Evolutionary conservation across 2,797 vertebrate genomes (phyloP), one percentile per base, ranked within the genome.

Genomic region (Scyliorhinus canicula): DNA sequence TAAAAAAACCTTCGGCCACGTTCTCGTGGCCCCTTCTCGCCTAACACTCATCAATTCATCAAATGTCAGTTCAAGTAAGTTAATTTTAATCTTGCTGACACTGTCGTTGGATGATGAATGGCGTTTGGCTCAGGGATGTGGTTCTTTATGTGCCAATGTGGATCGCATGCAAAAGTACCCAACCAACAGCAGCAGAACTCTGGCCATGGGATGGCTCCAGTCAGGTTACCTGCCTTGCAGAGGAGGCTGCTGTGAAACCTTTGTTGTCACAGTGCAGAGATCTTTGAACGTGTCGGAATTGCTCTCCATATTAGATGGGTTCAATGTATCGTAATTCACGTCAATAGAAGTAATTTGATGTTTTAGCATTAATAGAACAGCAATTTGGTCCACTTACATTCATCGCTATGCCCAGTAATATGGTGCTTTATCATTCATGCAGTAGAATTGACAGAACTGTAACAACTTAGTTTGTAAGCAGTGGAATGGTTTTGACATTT

Each of bases 1-100:
- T 82, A 82, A 47, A 5, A 77, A 82, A 95, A 96, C 96, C 96
- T 96, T 95, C 95, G 96, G 96, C 67, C 95, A 93, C 94, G 95
- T 91, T 52, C 44, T 6, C 40, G 21, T 47, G 57, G 79, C 19
- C 79, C 79, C 79, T 82, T 4, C 5, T 24, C 21, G 21, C 47
- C 44, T 47, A 44, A 47, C 77, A 47, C 77, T 82, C n/a, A 82
- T 82, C 44, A 82, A 82, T 82, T 82, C 79, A 82, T 82, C 79
- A 47, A 47, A 26, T 82, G 21, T 47, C 79, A 82, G 21, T 24
- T 47, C 47, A 82, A 47, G 21, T 8, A 26, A 82, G 44, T 77
- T 82, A 47, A 82, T 47, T 47, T 82, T 82, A 74, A 82, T 74
- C 44, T 47, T 44, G 26, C 77, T 44, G 40, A 47, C 40, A 44